These are phyloP conservation scores for Melanostoma scalare DNA, from an alignment of 2,888 invertebrate species.

Conservation along the genomic window DNA sequence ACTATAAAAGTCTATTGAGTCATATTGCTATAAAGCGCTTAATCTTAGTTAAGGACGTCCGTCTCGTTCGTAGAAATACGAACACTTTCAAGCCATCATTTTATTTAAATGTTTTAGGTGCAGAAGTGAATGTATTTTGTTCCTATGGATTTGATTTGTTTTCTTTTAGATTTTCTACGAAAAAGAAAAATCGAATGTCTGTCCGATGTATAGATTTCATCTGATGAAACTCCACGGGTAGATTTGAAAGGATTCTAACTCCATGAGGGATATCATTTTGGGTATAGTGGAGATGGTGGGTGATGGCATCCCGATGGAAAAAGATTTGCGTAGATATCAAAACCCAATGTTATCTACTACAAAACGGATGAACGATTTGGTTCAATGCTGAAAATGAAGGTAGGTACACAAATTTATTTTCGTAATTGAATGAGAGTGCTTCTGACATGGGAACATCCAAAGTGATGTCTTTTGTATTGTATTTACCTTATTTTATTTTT, in stretches of 20 bases:
- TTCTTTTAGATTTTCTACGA: conserved; percentile 25
- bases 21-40: neutral
- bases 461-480: neutral
- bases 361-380: conserved; percentile 48
- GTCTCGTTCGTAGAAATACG: neutral
- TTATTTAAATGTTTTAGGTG: conserved; percentile 55
- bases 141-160: conserved; percentile 25
- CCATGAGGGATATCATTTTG: neutral
- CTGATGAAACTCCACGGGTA: conserved; percentile 44
- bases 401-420: conserved; percentile 44
- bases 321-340: conserved; percentile 48
- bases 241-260: conserved; percentile 56
- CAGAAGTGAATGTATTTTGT: conserved; percentile 27
- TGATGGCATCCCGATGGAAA: conserved; percentile 6
- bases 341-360: conserved; percentile 28
- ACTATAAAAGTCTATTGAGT: conserved; percentile 25
- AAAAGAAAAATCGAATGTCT: conserved; percentile 61
- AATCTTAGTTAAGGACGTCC: neutral
- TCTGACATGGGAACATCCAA: conserved; percentile 11
- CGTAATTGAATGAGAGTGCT: conserved; percentile 45
- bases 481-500: too few species aligned
- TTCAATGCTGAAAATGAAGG: conserved; percentile 41
- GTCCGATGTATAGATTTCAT: conserved; percentile 26
- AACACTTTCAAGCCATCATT: conserved; percentile 24
- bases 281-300: neutral